phyloP scores from a whole-genome alignment of 2,113 vertebrate species.

The Pangasianodon gigas region DNA sequence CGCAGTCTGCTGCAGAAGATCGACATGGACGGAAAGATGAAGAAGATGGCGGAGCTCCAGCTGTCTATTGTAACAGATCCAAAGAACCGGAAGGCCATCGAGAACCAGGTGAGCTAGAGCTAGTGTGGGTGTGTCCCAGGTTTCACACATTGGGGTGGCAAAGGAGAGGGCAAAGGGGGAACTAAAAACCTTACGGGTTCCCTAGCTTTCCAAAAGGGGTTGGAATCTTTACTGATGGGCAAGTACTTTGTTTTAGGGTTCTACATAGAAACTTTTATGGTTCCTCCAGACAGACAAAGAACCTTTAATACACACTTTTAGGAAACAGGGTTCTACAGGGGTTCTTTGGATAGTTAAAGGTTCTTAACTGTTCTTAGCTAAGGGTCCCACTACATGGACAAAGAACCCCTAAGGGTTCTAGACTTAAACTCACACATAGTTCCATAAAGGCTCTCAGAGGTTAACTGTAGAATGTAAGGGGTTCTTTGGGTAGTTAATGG shows the following conservation, averaged over 20 bases:
- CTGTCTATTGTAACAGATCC: slow-evolving; percentile 87
- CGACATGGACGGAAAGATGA: slow-evolving; percentile 98
- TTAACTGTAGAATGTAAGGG: background rate
- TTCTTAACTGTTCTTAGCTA: background rate
- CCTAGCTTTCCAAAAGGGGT: background rate
- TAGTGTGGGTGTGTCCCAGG: background rate
- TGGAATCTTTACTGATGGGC: background rate
- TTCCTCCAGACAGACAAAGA: background rate
- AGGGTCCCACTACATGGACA: background rate
- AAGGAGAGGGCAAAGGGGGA: background rate
- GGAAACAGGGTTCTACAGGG: background rate
- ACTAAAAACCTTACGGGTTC: background rate
- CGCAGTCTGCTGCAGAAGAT: slow-evolving; percentile 91
- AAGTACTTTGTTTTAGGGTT: background rate
- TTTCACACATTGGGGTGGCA: background rate
- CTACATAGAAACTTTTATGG: background rate
- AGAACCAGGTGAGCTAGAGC: slow-evolving; percentile 84
- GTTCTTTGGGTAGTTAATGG: background rate
- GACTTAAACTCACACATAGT: too few species aligned
- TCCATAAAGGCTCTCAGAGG: too few species aligned
- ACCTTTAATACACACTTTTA: background rate
- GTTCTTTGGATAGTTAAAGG: too few species aligned
- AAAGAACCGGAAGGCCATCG: slow-evolving; percentile 94
- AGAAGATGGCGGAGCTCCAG: slow-evolving; percentile 96
- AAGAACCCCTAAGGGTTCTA: background rate